These are phyloP conservation scores for Dryoscopus gambensis DNA, from an alignment of 2,113 vertebrate species.

Conservation along the genomic window DNA sequence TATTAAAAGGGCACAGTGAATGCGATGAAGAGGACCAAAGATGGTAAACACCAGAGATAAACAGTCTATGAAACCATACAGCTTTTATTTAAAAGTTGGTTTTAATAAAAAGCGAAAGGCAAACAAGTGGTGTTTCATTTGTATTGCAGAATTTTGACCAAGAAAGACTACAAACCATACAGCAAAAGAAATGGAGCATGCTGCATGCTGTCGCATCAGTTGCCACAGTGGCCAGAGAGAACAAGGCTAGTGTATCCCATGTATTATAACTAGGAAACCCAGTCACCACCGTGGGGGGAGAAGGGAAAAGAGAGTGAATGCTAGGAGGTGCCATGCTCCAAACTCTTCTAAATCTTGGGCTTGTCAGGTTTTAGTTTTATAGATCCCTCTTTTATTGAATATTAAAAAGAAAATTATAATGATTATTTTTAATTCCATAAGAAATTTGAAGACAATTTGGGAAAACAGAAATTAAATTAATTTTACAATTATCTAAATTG, in stretches of 20 bases:
- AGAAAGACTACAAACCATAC: not conserved
- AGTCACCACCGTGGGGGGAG: fast-evolving
- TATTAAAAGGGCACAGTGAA: not conserved
- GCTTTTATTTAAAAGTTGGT: not conserved
- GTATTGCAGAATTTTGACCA: not conserved
- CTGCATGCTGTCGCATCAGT: fast-evolving
- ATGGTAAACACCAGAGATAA: not conserved
- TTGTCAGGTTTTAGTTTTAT: not conserved
- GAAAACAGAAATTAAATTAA: not conserved
- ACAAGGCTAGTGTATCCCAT: fast-evolving
- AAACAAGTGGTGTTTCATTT: not conserved
- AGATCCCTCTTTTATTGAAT: not conserved
- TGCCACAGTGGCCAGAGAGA: not conserved
- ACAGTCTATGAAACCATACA: not conserved
- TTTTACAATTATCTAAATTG: not conserved
- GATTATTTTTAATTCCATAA: not conserved
- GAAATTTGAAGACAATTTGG: not conserved
- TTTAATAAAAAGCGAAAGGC: not conserved
- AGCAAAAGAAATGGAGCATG: fast-evolving
- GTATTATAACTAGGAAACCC: not conserved
- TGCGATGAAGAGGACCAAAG: not conserved
- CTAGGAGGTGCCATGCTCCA: not conserved
- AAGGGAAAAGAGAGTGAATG: not conserved
- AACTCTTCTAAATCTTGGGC: not conserved
- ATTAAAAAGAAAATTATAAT: not conserved